A percentile compares a stretch with the other conserved stretches of the same genome.
Conservation (phyloP, 2,888 invertebrate species). For the Cecidostiba fungosa region DNA sequence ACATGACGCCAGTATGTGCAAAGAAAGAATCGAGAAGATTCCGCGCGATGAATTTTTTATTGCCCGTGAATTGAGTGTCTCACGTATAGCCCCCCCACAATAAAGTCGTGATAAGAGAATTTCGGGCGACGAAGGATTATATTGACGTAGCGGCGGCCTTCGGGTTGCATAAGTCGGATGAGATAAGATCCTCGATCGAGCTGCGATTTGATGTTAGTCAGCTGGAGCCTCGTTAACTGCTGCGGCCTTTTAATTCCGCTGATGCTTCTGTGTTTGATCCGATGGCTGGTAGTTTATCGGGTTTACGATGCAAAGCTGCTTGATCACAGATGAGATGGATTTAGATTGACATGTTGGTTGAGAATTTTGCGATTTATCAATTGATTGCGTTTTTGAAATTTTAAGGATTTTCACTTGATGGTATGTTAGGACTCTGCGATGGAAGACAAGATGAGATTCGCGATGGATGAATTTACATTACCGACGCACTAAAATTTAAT, state of each 20-base stretch:
- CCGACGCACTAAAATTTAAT: neutral
- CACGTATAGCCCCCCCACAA: neutral
- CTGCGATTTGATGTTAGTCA: constrained; percentile 1
- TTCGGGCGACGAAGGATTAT: neutral
- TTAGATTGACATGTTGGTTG: neutral
- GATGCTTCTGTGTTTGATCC: constrained; percentile 1
- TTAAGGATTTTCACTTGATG: neutral
- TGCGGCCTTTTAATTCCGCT: neutral
- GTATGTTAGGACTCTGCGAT: neutral
- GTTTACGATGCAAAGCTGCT: neutral
- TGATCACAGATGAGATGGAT: neutral
- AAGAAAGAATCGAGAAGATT: neutral
- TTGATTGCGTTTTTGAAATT: neutral
- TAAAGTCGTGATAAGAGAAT: constrained; percentile 2
- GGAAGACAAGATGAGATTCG: neutral
- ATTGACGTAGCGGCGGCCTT: neutral
- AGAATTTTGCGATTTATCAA: neutral
- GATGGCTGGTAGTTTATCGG: neutral
- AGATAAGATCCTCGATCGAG: constrained; percentile 33
- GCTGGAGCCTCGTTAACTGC: neutral
- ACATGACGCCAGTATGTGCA: neutral
- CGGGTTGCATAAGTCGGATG: constrained; percentile 1
- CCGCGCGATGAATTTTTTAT: neutral
- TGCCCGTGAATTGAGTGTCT: neutral
- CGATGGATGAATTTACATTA: neutral